These are phyloP conservation scores for Steinernema feltiae DNA, from an alignment of 1,140 invertebrate genomes.

Conservation along the genomic window DNA sequence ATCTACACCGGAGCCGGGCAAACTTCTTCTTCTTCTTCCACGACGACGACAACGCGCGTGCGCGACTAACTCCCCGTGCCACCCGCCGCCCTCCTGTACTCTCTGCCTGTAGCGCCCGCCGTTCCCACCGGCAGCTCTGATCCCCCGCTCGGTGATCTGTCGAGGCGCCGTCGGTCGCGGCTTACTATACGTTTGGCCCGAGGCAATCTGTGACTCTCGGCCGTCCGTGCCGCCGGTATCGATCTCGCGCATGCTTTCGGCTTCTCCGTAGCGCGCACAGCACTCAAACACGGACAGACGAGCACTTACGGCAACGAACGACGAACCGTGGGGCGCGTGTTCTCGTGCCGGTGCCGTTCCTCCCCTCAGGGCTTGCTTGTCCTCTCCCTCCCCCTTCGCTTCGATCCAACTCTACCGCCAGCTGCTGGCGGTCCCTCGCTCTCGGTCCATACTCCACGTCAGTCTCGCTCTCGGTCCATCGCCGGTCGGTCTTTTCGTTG, in stretches of 20 bases:
- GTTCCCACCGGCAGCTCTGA: too few relatives aligned
- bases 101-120: not conserved
- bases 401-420: not conserved
- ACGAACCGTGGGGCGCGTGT: not conserved
- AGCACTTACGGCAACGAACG: not conserved
- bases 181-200: too few relatives aligned
- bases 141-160: too few relatives aligned
- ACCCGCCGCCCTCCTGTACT: not conserved
- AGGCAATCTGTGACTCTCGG: not conserved
- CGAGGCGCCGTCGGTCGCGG: too few relatives aligned
- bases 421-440: not conserved
- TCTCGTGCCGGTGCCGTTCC: not conserved
- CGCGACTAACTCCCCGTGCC: not conserved
- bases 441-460: not conserved
- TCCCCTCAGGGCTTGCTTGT: not conserved
- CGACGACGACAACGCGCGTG: not conserved
- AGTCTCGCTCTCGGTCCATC: constrained; percentile 9
- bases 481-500: not conserved
- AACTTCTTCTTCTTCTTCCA: not conserved
- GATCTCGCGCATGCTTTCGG: constrained; percentile 4
- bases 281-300: not conserved
- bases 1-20: not conserved
- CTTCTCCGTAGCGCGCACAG: not conserved
- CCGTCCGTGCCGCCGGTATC: not conserved
- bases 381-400: not conserved